phyloP scores from a whole-genome alignment of 1,140 invertebrate species.

The Pachypsylla venusta region DNA sequence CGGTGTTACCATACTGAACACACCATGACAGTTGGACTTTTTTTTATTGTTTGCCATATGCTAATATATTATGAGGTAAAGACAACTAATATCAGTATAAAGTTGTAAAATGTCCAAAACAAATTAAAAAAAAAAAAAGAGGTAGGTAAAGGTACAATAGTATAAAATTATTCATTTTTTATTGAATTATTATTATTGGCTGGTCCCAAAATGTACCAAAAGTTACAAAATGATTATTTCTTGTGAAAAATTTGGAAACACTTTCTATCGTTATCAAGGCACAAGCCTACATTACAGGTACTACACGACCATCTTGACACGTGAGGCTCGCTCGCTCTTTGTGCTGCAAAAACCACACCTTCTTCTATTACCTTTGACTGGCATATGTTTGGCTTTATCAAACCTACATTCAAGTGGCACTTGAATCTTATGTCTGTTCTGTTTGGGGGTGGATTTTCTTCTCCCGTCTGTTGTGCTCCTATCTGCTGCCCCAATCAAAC shows the following conservation, averaged over 20 bases:
- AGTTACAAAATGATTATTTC: not conserved
- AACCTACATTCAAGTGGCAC: not conserved
- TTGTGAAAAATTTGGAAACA: not conserved
- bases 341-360: conserved; percentile 21
- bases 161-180: not conserved
- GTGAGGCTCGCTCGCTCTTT: conserved; percentile 12
- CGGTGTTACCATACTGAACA: not conserved
- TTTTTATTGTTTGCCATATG: not conserved
- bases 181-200: not conserved
- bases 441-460: conserved; percentile 15
- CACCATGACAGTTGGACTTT: not conserved
- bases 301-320: conserved; percentile 3
- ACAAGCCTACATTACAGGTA: conserved; percentile 11
- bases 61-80: not conserved
- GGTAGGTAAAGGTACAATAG: not conserved
- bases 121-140: not conserved
- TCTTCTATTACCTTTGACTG: conserved; percentile 11
- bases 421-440: conserved; percentile 10
- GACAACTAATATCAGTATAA: not conserved
- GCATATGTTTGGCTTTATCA: not conserved
- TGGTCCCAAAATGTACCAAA: not conserved
- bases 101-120: not conserved
- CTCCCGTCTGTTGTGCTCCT: conserved; percentile 12
- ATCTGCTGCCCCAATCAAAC: conserved; percentile 10
- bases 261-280: not conserved